Evolutionary conservation across 1,140 invertebrate genomes (phyloP).

Genomic region (Centruroides sculpturatus): DNA sequence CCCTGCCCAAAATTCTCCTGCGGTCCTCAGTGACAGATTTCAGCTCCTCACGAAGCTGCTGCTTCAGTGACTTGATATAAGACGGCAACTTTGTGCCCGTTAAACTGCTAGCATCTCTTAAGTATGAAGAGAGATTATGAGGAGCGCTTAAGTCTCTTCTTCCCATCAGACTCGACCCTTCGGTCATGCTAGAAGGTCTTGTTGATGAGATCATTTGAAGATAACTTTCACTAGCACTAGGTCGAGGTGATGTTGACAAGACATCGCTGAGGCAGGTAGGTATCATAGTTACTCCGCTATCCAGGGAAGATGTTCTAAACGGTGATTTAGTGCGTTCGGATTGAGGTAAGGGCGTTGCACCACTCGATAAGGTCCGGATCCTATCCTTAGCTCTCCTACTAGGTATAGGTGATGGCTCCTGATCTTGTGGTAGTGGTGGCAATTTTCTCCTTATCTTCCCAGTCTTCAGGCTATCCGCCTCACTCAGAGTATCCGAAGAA

Average conservation of each 20-base stretch:
- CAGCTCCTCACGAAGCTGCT: slow-evolving; percentile 39
- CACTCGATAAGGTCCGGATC: slow-evolving; percentile 18
- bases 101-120: neutral
- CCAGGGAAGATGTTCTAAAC: slow-evolving; percentile 30
- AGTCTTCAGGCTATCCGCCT: slow-evolving; percentile 37
- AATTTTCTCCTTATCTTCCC: slow-evolving; percentile 39
- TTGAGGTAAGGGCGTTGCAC: slow-evolving; percentile 15
- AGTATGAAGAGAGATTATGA: slow-evolving; percentile 17
- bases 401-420: slow-evolving; percentile 37
- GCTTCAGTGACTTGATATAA: slow-evolving; percentile 38
- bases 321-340: slow-evolving; percentile 20
- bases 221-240: slow-evolving; percentile 36
- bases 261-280: neutral
- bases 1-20: slow-evolving; percentile 26
- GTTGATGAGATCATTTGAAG: slow-evolving; percentile 23
- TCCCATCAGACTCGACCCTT: slow-evolving; percentile 35
- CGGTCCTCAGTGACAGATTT: slow-evolving; percentile 32
- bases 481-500: slow-evolving; percentile 37
- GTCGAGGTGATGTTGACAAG: slow-evolving; percentile 16
- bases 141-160: slow-evolving; percentile 27
- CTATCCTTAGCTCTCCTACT: slow-evolving; percentile 28
- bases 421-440: slow-evolving; percentile 40
- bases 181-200: neutral
- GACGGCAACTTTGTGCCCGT: slow-evolving; percentile 21
- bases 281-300: slow-evolving; percentile 18